Percentiles rank a stretch among this genome's conserved stretches.
These are phyloP conservation scores for Rhabdornis inornatus DNA, from an alignment of 2,113 vertebrate species.

Conservation along the genomic window DNA sequence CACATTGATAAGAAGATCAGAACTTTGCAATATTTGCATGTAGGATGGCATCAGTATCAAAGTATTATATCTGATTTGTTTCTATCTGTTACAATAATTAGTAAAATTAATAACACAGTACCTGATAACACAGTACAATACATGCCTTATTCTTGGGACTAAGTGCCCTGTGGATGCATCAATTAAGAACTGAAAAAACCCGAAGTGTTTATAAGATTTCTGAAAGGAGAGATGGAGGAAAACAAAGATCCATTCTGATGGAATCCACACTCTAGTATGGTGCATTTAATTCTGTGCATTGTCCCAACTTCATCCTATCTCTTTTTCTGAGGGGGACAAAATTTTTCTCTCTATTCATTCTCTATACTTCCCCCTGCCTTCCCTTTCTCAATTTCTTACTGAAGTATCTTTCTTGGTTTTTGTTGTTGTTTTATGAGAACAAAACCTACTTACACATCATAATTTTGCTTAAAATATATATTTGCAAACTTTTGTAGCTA, in stretches of 20 bases:
- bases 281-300: neutral
- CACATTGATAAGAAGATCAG: neutral
- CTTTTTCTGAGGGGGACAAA: neutral
- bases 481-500: neutral
- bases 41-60: neutral
- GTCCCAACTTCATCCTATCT: neutral
- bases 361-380: fast-evolving
- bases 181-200: neutral
- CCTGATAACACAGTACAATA: neutral
- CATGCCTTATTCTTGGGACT: neutral
- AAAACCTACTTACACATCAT: neutral
- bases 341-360: neutral
- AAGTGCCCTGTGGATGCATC: neutral
- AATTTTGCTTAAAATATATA: neutral
- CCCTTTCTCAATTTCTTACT: neutral
- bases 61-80: neutral
- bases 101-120: neutral
- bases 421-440: neutral
- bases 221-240: neutral
- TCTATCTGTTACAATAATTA: neutral
- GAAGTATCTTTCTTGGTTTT: neutral
- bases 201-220: neutral
- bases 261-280: neutral
- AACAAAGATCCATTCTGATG: neutral
- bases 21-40: neutral